Evolutionary conservation across 2,113 vertebrate genomes (phyloP), one percentile per base, ranked within the genome.

Genomic region (Catharus bicknelli): DNA sequence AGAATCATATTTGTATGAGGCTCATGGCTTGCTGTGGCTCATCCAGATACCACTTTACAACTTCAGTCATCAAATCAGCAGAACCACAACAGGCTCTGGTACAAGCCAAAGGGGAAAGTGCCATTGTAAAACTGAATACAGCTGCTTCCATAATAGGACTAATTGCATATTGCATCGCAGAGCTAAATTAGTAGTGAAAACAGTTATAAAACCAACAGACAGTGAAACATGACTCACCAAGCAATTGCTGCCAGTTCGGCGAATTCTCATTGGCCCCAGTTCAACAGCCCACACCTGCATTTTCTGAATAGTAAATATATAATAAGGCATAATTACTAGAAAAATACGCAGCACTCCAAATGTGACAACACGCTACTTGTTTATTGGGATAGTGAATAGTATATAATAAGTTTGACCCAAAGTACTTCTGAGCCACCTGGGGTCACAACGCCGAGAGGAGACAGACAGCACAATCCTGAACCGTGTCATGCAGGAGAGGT

Each of bases 291-390:
- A 99, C 99, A 99, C 99, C 99, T 99, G 99, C 98, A 98, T 97
- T 97, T 98, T 98, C 88, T 98, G 98, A 98, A 99, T 99, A 98
- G 98, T 99, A 99, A 99, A 99, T 98, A 99, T 98, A 98, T 98
- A 99, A 99, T 98, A 98, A 99, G 98, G 97, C 97, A 97, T 99
- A 99, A 99, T 99, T 99, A 98, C 98, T 98, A 98, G 97, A 97
- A 98, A 99, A 99, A 99, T 98, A 99, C 95, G 95, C 97, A 99
- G 97, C 95, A 95, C 97, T 97, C 97, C 97, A 97, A 96, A 98
- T 95, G 98, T 98, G 98, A 98, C 98, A 99, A 98, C 98, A 98
- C 86, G 42, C 96, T 98, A 94, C 96, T 97, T 97, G 95, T 97
- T 97, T 98, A 98, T 98, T 98, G 98, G 98, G 97, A 97, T 96